A percentile compares a stretch with the other conserved stretches of the same genome.
phyloP scores from a whole-genome alignment of 2,113 vertebrate species.

The Vanacampus margaritifer region DNA sequence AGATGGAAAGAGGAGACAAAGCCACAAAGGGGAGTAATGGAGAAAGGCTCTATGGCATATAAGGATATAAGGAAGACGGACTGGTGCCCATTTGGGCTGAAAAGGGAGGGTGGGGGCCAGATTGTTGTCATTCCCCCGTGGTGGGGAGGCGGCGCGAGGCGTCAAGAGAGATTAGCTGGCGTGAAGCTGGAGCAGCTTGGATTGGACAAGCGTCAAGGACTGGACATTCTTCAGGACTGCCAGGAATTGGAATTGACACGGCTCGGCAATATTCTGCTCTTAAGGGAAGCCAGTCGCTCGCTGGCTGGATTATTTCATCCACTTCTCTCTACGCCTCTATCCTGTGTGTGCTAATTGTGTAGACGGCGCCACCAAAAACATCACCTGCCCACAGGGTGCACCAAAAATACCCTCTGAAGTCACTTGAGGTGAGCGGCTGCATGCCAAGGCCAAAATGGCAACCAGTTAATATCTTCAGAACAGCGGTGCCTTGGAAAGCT shows the following conservation, averaged over 20 bases:
- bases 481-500: background rate
- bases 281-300: slow-evolving; percentile 23
- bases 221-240: slow-evolving; percentile 62
- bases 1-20: slow-evolving; percentile 61
- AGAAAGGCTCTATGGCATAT: slow-evolving; percentile 47
- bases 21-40: slow-evolving; percentile 54
- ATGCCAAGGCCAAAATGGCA: background rate
- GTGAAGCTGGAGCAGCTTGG: slow-evolving; percentile 53
- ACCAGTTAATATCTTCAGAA: background rate
- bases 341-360: background rate
- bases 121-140: slow-evolving; percentile 65
- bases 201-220: slow-evolving; percentile 67
- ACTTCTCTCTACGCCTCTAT: slow-evolving; percentile 14
- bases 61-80: slow-evolving; percentile 57
- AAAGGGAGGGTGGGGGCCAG: slow-evolving; percentile 44
- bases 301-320: slow-evolving; percentile 34
- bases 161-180: slow-evolving; percentile 65
- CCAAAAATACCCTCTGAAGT: background rate
- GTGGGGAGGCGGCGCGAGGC: slow-evolving; percentile 52
- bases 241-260: slow-evolving; percentile 66
- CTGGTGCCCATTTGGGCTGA: slow-evolving; percentile 42
- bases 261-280: slow-evolving; percentile 27
- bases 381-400: background rate
- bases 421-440: background rate
- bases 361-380: background rate